Evolutionary conservation across 2,888 invertebrate species (phyloP), one percentile per base, ranked within the genome.

Genomic region (Chymomyza amoena): DNA sequence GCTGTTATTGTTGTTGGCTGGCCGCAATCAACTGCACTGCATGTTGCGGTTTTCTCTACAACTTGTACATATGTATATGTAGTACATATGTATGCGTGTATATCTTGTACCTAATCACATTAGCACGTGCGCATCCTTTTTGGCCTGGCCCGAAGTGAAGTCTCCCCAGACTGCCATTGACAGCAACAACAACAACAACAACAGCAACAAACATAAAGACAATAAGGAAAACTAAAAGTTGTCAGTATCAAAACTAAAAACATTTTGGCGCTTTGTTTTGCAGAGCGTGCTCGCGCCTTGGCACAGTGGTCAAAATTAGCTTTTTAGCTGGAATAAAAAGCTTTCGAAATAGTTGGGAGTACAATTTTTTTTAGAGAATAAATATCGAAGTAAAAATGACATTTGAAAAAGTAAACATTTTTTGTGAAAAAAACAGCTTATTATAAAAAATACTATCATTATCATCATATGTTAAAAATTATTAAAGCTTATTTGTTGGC

Each of bases 1-100:
- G 28, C 56, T 56, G 45, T 28, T 57, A 57, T 45, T n/a, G 57
- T 28, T 36, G 75, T 51, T 76, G 77, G 78, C 71, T 76, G 65
- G 83, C 85, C 87, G 85, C 85, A 85, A 88, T 85, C 88, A 85
- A 88, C 83, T 87, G 85, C 88, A 85, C 85, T 87, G 74, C 88
- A 88, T 88, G 85, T 85, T 88, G 88, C 69, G 87, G 88, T 82
- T 84, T 71, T 67, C 70, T 68, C 69, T 59, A 73, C 75, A 76
- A 80, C 78, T 84, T 57, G 59, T 64, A 52, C 54, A 60, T 56
- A 66, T 61, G 59, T 54, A 60, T 64, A 57, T 60, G 39, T 51
- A 18, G 39, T 13, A 15, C 51, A 60, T 56, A 51, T 45, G 50
- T 57, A n/a, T 61, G 62, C 65, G 65, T 75, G 81, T 16, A 13